Evolutionary conservation across 2,888 invertebrate species (phyloP).

Genomic region (Synanthedon tipuliformis): DNA sequence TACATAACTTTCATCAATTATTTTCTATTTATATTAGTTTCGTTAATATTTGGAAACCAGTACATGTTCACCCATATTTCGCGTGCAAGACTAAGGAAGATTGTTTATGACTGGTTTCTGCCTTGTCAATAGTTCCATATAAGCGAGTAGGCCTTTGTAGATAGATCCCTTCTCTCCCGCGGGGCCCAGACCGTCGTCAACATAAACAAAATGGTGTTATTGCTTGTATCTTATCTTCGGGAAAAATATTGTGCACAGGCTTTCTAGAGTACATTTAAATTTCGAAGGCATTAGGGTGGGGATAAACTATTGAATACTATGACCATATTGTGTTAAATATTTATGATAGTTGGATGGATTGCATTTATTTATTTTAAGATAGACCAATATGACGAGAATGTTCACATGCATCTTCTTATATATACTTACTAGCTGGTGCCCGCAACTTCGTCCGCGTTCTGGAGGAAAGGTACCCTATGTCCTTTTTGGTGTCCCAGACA

Average conservation of each 20-base stretch:
- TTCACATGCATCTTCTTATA: no score
- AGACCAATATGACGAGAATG: no score
- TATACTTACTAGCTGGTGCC: no score
- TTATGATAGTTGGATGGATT: no score
- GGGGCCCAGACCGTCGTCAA: conserved; percentile 47
- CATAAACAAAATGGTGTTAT: conserved; percentile 61
- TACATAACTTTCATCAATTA: no score
- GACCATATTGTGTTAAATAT: no score
- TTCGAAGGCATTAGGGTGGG: conserved; percentile 6
- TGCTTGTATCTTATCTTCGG: conserved; percentile 54
- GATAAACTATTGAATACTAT: no score
- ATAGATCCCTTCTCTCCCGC: conserved; percentile 19
- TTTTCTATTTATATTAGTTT: no score
- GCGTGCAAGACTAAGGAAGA: conserved; percentile 11
- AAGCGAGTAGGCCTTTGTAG: conserved; percentile 20
- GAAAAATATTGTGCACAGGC: conserved; percentile 38
- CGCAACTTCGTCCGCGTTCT: no score
- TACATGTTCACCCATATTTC: conserved; percentile 5
- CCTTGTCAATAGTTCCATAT: conserved; percentile 34
- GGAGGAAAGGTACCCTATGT: no score
- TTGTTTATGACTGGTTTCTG: conserved; percentile 18
- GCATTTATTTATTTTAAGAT: no score
- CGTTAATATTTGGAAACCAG: conserved; percentile 10
- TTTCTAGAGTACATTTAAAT: conserved; percentile 8
- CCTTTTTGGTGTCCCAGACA: no score